A percentile compares a stretch with the other conserved stretches of the same genome.
phyloP scores from a whole-genome alignment of 2,797 vertebrate genomes.

The Glyptemys insculpta region DNA sequence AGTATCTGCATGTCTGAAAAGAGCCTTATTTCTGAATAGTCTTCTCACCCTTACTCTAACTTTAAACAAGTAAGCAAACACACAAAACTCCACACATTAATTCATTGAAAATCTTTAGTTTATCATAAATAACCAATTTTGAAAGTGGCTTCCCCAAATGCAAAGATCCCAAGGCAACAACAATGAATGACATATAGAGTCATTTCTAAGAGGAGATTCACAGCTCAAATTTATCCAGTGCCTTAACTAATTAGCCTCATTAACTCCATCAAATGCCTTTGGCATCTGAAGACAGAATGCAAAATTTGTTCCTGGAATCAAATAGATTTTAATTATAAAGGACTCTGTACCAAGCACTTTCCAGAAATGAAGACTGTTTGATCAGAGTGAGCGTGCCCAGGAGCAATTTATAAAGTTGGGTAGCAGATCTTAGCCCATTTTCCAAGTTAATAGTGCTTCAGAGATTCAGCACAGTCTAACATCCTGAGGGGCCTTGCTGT shows the following conservation, averaged over 20 bases:
- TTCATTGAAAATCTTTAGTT: background rate
- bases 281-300: constrained; percentile 31
- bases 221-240: background rate
- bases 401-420: constrained; percentile 8
- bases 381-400: constrained; percentile 9
- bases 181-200: background rate
- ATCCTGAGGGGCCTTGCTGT: background rate
- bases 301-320: constrained; percentile 31
- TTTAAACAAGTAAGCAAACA: background rate
- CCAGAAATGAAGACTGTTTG: constrained; percentile 35
- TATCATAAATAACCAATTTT: background rate
- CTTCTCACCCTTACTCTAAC: rapidly evolving
- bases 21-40: background rate
- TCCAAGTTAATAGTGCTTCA: constrained; percentile 23
- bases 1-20: background rate
- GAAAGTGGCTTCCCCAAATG: background rate
- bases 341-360: background rate
- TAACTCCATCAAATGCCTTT: constrained; percentile 7
- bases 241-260: constrained; percentile 26
- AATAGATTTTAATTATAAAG: constrained; percentile 43
- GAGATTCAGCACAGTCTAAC: background rate
- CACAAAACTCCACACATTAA: rapidly evolving
- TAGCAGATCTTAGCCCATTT: background rate
- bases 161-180: background rate
- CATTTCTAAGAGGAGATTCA: background rate